phyloP scores from a whole-genome alignment of 2,888 invertebrate genomes.

The Graphium colonna region DNA sequence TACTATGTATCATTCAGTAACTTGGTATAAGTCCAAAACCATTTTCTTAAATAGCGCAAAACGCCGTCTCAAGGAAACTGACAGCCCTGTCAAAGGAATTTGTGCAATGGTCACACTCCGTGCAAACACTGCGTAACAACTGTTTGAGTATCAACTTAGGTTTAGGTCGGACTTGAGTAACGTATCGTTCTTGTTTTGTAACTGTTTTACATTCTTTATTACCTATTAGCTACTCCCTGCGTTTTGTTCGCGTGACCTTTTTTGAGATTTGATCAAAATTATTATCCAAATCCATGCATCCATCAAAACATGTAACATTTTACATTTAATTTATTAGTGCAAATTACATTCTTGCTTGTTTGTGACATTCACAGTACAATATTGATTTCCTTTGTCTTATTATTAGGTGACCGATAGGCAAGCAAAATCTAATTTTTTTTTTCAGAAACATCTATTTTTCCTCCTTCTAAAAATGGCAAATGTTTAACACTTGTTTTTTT shows the following conservation, averaged over 20 bases:
- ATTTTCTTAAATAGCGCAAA: too few species aligned
- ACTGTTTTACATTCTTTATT: neutral
- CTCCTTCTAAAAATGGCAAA: too few species aligned
- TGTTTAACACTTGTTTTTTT: too few species aligned
- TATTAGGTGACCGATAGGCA: too few species aligned
- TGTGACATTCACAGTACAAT: neutral
- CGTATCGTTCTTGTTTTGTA: slow-evolving; percentile 2
- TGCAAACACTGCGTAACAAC: slow-evolving; percentile 19
- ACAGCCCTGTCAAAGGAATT: slow-evolving; percentile 17
- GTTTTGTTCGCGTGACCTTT: neutral
- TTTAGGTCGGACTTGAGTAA: slow-evolving; percentile 11
- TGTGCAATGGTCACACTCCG: slow-evolving; percentile 13
- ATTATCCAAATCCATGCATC: neutral
- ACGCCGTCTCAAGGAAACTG: too few species aligned
- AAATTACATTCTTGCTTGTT: neutral
- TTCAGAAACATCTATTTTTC: too few species aligned
- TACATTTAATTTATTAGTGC: neutral
- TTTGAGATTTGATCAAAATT: neutral
- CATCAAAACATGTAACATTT: too few species aligned
- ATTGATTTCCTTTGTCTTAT: too few species aligned
- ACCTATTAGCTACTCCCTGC: neutral
- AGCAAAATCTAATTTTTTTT: too few species aligned
- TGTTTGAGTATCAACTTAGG: slow-evolving; percentile 14
- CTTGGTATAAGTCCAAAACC: too few species aligned
- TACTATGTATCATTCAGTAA: too few species aligned